These are phyloP conservation scores for Cynoglossus semilaevis DNA, from an alignment of 2,113 vertebrate genomes.

Conservation along the genomic window DNA sequence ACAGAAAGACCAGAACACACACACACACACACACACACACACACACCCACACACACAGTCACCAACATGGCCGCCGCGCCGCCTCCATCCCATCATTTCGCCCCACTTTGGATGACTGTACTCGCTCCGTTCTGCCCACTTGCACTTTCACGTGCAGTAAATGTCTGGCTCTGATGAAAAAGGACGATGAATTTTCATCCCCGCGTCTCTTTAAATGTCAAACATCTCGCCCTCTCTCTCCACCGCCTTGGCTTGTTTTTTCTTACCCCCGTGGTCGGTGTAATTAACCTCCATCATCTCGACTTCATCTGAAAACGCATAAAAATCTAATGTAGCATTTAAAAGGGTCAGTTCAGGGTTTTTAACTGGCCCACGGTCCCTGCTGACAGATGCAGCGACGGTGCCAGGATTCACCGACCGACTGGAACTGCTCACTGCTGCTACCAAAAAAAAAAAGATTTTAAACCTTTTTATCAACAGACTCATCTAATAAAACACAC, in stretches of 20 bases:
- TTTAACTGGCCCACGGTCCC: neutral
- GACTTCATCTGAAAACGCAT: neutral
- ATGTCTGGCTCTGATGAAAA: conserved; percentile 19
- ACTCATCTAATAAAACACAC: no score
- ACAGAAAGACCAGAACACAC: no score
- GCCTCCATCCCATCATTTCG: conserved; percentile 27
- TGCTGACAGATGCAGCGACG: no score
- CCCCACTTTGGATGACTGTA: conserved; percentile 30
- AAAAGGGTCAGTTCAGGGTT: neutral
- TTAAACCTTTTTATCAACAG: no score
- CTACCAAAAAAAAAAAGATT: no score
- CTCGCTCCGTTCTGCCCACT: conserved; percentile 12
- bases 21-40: no score
- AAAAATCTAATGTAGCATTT: neutral
- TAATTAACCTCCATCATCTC: neutral
- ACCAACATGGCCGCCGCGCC: no score
- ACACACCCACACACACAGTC: no score
- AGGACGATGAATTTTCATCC: conserved; percentile 19
- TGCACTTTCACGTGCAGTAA: conserved; percentile 23
- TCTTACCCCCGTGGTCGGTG: neutral
- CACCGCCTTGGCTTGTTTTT: neutral
- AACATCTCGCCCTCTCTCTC: neutral
- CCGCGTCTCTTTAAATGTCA: conserved; percentile 27
- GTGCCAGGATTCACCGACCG: no score
- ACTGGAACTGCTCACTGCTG: no score